Evolutionary conservation across 2,888 invertebrate species (phyloP).

Genomic region (Macaria liturata): DNA sequence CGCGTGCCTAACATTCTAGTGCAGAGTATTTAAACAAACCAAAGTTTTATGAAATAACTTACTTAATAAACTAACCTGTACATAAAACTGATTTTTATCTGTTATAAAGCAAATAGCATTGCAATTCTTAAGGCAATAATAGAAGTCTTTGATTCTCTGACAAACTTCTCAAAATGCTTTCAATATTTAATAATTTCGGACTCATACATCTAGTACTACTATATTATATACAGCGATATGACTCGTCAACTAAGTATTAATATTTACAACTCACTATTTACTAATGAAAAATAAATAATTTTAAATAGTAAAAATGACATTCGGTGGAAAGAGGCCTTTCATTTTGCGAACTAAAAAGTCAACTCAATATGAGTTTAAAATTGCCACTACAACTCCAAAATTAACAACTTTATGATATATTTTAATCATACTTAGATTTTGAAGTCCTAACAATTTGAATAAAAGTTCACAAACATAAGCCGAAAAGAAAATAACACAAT

Average conservation of each 20-base stretch:
- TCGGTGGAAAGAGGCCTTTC: slow-evolving; percentile 62
- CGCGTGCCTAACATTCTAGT: background rate
- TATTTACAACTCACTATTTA: slow-evolving; percentile 60
- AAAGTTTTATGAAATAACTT: background rate
- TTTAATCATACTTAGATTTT: too few species aligned
- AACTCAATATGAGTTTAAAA: too few species aligned
- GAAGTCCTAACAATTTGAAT: too few species aligned
- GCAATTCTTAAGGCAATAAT: slow-evolving; percentile 3
- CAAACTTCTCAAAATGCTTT: background rate
- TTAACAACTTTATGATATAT: too few species aligned
- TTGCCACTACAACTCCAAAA: too few species aligned
- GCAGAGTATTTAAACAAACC: background rate
- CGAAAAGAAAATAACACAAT: background rate
- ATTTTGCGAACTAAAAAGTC: background rate
- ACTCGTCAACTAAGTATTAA: slow-evolving; percentile 32
- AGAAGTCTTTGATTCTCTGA: background rate
- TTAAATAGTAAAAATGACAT: slow-evolving; percentile 52
- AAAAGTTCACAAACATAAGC: too few species aligned
- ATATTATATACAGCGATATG: slow-evolving; percentile 69
- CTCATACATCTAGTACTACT: slow-evolving; percentile 43
- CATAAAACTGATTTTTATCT: too few species aligned
- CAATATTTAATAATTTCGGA: slow-evolving; percentile 6
- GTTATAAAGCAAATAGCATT: background rate
- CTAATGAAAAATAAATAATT: slow-evolving; percentile 68
- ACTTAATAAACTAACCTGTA: background rate